Base-by-base conservation (phyloP, 2,797 vertebrate genomes). In the Tarsius wallacei region DNA sequence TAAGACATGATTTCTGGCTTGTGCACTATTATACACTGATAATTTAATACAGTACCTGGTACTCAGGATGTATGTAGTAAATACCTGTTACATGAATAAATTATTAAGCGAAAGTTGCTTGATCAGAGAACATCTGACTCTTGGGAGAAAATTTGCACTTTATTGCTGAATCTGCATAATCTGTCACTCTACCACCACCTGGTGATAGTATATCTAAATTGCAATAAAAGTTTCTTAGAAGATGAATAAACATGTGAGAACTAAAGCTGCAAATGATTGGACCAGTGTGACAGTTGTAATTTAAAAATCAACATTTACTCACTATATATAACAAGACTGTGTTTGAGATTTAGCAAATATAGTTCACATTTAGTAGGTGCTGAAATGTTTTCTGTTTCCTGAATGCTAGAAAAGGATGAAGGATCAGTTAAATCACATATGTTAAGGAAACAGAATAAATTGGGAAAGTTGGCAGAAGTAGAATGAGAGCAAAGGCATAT, bases 321-420 rank as follows among this genome's bases (percentile, higher is more conserved):
- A 59, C 57, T 71, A 42, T 80, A 57, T 73, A 49, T 95, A 87
- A 70, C 12, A 66, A 83, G 49, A 81, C 47, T 86, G 12, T 87
- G 1, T 87, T n/a, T 85, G 73, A 96, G 33, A 76, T 77, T 92
- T 95, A 95, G 26, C 61, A 96, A 93, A 73, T 97, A n/a, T 87
- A 63, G 92, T 97, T 97, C 87, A 91, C 12, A 85, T 97, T 84
- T 96, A 71, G 36, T 73, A 57, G 68, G n/a, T 97, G 83, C 85
- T 94, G 61, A 63, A 61, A 22, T 97, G 93, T 64, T 96, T 96
- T 97, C 28, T 92, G 91, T 98, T 97, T 90, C 57, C 51, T 95
- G 73, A 76, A 71, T 87, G 16, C 86, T 97, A 94, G 80, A 93
- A 97, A 97, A 96, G 93, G 80, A 49, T 78, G 31, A 55, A 70